Conservation (phyloP, 1,140 invertebrate genomes). For the Aphaenogaster floridana region DNA sequence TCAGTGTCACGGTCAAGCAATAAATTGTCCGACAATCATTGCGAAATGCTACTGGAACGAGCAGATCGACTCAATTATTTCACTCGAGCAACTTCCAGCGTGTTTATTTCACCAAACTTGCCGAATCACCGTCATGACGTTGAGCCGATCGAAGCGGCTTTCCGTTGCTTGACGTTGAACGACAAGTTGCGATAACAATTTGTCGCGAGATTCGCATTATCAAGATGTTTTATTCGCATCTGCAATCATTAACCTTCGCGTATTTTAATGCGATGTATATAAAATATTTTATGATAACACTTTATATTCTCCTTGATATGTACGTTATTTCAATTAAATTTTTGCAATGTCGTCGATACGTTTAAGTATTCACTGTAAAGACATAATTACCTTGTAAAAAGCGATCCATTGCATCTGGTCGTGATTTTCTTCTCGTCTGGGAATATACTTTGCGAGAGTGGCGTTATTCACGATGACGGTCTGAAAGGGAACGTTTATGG, state of each 20-base stretch:
- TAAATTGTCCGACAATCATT: slow-evolving; percentile 67
- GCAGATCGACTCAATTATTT: slow-evolving; percentile 76
- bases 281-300: neutral
- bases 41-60: slow-evolving; percentile 23
- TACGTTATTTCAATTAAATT: slow-evolving; percentile 32
- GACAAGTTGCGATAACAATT: slow-evolving; percentile 63
- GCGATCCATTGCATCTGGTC: slow-evolving; percentile 89
- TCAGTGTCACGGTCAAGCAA: slow-evolving; percentile 66
- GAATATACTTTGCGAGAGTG: slow-evolving; percentile 85
- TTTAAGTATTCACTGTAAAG: neutral
- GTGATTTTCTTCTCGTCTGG: slow-evolving; percentile 86
- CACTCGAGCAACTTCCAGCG: slow-evolving; percentile 60
- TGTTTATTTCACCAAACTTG: slow-evolving; percentile 75
- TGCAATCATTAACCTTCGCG: neutral
- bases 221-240: neutral
- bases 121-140: slow-evolving; percentile 69
- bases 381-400: slow-evolving; percentile 87
- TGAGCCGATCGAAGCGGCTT: slow-evolving; percentile 24
- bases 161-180: neutral
- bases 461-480: slow-evolving; percentile 79
- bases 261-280: neutral
- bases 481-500: slow-evolving; percentile 73
- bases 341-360: neutral
- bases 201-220: slow-evolving; percentile 59
- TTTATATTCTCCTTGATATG: neutral